Evolutionary conservation across 2,113 vertebrate genomes (phyloP).

Genomic region (Ictalurus furcatus): DNA sequence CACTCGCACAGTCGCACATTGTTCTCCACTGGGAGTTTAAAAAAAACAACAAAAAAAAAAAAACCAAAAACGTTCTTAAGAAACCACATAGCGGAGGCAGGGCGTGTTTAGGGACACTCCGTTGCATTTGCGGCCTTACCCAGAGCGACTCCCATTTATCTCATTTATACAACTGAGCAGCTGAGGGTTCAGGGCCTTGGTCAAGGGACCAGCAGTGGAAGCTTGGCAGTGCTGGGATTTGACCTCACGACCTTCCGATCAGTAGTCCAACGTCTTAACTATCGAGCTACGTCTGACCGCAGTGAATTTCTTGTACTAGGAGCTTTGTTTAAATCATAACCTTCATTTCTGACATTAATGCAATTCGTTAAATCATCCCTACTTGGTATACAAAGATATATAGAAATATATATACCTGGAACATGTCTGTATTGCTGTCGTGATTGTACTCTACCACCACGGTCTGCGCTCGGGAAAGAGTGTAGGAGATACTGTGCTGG

Average conservation of each 20-base stretch:
- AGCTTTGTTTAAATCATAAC: neutral
- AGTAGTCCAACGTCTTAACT: too few relatives aligned
- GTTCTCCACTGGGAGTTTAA: constrained; percentile 9
- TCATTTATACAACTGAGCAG: too few relatives aligned
- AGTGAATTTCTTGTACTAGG: neutral
- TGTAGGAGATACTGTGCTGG: constrained; percentile 99
- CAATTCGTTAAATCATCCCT: neutral
- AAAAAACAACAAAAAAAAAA: neutral
- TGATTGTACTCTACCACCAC: constrained; percentile 99
- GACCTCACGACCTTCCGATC: too few relatives aligned
- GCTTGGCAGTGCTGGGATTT: too few relatives aligned
- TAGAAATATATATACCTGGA: constrained; percentile 70
- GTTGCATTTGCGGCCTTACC: too few relatives aligned
- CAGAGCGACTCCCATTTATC: too few relatives aligned
- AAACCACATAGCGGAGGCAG: neutral
- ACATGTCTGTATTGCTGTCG: constrained; percentile 98
- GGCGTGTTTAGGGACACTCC: too few relatives aligned
- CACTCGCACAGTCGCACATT: neutral
- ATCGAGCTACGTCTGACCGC: too few relatives aligned
- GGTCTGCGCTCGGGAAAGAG: constrained; percentile 93
- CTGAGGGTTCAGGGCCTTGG: too few relatives aligned
- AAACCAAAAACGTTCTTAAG: neutral
- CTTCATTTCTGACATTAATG: neutral
- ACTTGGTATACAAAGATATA: neutral
- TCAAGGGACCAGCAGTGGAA: too few relatives aligned